These are phyloP conservation scores for Pterois miles DNA, from an alignment of 2,797 vertebrate genomes.

Conservation along the genomic window DNA sequence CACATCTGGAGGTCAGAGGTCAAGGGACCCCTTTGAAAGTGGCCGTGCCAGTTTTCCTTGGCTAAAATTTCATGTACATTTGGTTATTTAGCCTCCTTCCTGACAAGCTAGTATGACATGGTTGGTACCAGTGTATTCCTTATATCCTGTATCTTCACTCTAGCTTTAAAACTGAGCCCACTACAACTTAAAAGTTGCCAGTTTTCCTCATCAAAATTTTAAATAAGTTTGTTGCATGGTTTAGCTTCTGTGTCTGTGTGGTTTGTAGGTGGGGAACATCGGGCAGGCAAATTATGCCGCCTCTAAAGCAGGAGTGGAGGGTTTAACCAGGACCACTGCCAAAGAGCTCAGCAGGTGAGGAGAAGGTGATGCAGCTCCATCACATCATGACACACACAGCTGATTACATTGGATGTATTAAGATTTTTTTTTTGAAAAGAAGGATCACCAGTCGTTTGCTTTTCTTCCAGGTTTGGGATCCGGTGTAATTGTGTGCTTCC, in stretches of 20 bases:
- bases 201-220: no score
- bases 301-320: conserved; percentile 91
- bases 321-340: conserved; percentile 85
- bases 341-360: conserved; percentile 89
- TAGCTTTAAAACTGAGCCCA: no score
- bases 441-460: background rate
- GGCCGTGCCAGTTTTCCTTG: no score
- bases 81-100: no score
- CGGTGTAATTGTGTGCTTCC: conserved; percentile 91
- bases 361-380: accelerated
- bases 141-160: no score
- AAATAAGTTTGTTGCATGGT: no score
- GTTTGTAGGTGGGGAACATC: conserved; percentile 87
- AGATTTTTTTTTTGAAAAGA: no score
- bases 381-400: accelerated
- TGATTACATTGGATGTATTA: accelerated
- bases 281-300: conserved; percentile 89
- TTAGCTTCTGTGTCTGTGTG: conserved; percentile 8
- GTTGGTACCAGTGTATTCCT: no score
- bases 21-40: no score
- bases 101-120: no score
- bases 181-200: no score
- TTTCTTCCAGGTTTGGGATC: conserved; percentile 84
- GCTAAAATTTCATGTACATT: accelerated
- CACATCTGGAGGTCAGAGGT: no score